Base-by-base conservation (phyloP, 2,888 invertebrate species). In the Euphydryas editha region DNA sequence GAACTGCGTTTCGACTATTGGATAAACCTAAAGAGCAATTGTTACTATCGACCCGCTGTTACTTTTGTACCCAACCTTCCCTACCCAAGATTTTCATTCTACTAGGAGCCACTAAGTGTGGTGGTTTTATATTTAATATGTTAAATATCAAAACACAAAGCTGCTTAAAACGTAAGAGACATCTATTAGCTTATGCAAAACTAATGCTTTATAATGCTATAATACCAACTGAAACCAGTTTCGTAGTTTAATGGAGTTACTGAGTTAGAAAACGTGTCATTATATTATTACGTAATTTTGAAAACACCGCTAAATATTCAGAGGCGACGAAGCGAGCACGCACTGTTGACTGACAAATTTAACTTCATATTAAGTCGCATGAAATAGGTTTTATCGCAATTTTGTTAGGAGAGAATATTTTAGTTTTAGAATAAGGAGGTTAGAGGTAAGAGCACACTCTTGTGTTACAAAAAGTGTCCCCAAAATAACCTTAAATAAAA, bases 211-310 rank as follows among this genome's bases (percentile, higher is more conserved):
- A 46, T 46, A 24, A 51, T 51, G 6, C 20, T 47, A 47, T 20
- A 47, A 47, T 47, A 20, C 47, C 20, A 47, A 10, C 47, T 13
- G 20, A 47, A 47, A 18, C 49, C 49, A 24, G 49, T 51, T 51
- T 24, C 24, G 15, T 7, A 51, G 21, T 51, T 51, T 51, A 51
- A 51, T 51, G 21, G 49, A 51, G 49, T 51, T 51, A 24, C 49
- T 15, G 24, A 51, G 49, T 51, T 51, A 21, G 49, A 13, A 15
- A 24, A 51, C 1, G 47, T 5, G 8, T 47, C 20, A 11, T 47
- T 47, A n/a, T n/a, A 47, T 18, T 47, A 47, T 11, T 20, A 47
- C 47, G 13, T 47, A 47, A 47, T 47, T 47, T 21, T 13, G 10
- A 18, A 17, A 47, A 47, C 47, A 47, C 15, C 13, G 47, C 18